phyloP scores from a whole-genome alignment of 2,113 vertebrate species.

The Cebus imitator region DNA sequence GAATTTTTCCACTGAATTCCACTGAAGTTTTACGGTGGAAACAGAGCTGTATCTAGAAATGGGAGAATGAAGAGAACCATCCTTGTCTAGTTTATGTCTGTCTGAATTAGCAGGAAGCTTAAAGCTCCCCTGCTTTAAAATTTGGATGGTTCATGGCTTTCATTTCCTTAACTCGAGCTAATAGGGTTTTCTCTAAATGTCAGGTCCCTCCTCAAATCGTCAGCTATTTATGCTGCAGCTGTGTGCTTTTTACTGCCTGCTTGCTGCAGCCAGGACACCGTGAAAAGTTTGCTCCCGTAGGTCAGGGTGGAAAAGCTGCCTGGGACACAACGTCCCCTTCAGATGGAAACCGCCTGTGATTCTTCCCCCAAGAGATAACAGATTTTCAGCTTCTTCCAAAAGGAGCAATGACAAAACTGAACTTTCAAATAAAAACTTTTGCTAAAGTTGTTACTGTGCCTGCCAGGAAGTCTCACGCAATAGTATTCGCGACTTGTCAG shows the following conservation, averaged over 20 bases:
- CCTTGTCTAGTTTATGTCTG: fast-evolving
- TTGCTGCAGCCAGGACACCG: background rate
- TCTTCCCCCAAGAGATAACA: background rate
- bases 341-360: background rate
- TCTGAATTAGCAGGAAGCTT: background rate
- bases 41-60: background rate
- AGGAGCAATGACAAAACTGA: background rate
- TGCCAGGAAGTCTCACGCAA: background rate
- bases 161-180: background rate
- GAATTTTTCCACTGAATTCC: background rate
- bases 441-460: background rate
- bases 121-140: background rate
- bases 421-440: background rate
- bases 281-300: background rate
- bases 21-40: background rate
- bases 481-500: background rate
- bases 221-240: background rate
- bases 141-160: background rate
- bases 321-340: background rate
- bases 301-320: background rate
- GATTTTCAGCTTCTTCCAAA: background rate
- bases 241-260: background rate
- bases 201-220: background rate
- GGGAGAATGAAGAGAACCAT: fast-evolving
- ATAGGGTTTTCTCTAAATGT: background rate